Conservation (phyloP, 2,888 invertebrate species). For the Eupithecia centaureata region DNA sequence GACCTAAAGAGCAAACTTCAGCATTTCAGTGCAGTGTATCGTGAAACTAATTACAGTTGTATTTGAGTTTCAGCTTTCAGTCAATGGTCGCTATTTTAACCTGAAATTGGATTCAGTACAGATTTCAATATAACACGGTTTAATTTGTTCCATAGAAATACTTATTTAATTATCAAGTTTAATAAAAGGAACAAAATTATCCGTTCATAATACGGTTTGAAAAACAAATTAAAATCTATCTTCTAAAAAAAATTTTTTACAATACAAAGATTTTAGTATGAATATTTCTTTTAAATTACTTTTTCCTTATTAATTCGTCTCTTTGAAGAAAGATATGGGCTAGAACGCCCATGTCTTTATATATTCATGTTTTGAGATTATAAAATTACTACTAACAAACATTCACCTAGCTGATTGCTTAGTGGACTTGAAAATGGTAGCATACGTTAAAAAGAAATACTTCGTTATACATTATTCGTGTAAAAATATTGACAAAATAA, state of each 20-base stretch:
- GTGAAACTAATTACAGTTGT: not conserved
- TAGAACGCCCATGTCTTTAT: no score
- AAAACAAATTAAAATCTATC: no score
- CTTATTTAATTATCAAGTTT: not conserved
- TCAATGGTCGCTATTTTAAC: not conserved
- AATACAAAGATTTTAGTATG: no score
- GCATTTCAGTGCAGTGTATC: not conserved
- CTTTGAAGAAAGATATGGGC: no score
- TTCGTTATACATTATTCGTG: not conserved
- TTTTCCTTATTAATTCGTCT: no score
- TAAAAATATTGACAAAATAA: not conserved
- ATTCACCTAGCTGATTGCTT: no score
- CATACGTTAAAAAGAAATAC: not conserved
- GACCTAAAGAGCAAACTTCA: not conserved
- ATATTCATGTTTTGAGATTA: no score
- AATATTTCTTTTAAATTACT: no score
- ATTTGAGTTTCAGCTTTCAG: not conserved
- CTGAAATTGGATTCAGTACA: not conserved
- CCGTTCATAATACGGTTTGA: no score
- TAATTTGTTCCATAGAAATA: not conserved
- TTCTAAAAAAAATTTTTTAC: no score
- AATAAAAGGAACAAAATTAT: no score
- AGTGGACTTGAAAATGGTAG: not conserved
- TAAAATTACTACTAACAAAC: no score
- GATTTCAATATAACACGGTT: not conserved